Evolutionary conservation across 2,888 invertebrate genomes (phyloP), one percentile per base, ranked within the genome.

Genomic region (Matsumyia berberina): DNA sequence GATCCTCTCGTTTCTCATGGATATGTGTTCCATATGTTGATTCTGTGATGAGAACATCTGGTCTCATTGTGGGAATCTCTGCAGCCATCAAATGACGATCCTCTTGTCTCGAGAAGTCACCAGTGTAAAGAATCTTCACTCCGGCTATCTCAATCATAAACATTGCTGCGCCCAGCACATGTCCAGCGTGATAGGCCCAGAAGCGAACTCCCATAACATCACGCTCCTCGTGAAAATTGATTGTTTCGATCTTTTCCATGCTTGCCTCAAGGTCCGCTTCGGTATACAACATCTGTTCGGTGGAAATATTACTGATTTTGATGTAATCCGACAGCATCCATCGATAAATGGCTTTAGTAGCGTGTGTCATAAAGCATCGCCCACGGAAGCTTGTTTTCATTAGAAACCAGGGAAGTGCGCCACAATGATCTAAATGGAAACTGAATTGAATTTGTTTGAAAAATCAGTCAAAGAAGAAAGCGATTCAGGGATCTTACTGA

Each of bases 71-170:
- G 0, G 99, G 99, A 88, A 99, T 97, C 93, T 99, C 99, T 0
- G 99, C 99, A 0, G 99, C 98, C 98, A 99, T 99, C 88, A 99
- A 94, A 94, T 99, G 99, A 7, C 99, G 93, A 92, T 99, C 99
- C 92, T 99, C 99, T 92, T 99, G 98, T 55, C 99, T 93, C 1
- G 99, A 99, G 91, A 99, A 99, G 90, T 99, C 99, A 0, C 99
- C 99, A 0, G 99, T 99, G 90, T 99, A 99, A 11, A 99, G 92
- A 82, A 98, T 94, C 93, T 97, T 98, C 1, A 99, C 98, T 11
- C 99, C 99, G 33, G 99, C 99, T 60, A 99, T 99, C 93, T 99
- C 99, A 78, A 99, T 97, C 98, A 99, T 99, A 91, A 99, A 99
- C 99, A 99, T 99, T 69, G 99, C 99, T 0, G 99, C 99, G 0